Evolutionary conservation across 2,888 invertebrate genomes (phyloP).

Genomic region (Panzeria rudis): DNA sequence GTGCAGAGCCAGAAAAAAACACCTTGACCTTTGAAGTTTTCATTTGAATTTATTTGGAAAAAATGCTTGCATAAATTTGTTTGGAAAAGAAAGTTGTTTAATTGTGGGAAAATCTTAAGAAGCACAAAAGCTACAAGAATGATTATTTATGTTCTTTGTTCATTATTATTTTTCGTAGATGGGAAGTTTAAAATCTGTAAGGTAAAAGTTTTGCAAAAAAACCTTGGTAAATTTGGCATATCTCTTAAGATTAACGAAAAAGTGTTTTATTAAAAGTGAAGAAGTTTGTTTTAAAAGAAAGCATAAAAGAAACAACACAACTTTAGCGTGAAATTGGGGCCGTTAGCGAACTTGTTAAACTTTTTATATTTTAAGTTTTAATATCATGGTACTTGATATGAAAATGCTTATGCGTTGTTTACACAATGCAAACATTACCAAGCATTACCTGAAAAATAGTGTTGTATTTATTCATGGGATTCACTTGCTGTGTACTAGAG

Average conservation of each 20-base stretch:
- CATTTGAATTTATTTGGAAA: neutral
- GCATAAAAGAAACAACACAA: neutral
- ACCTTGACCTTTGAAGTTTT: conserved; percentile 61
- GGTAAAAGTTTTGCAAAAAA: neutral
- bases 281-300: too few species aligned
- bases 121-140: neutral
- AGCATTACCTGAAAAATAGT: too few species aligned
- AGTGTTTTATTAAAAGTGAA: conserved; percentile 1
- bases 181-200: neutral
- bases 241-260: neutral
- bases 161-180: neutral
- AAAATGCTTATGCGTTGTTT: too few species aligned
- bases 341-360: neutral
- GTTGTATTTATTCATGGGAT: too few species aligned
- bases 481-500: too few species aligned
- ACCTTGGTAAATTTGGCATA: neutral
- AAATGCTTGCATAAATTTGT: neutral
- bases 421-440: too few species aligned
- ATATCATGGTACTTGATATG: neutral
- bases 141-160: conserved; percentile 9
- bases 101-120: conserved; percentile 36
- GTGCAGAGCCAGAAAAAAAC: neutral
- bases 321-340: neutral
- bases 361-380: neutral
- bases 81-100: conserved; percentile 22